phyloP scores from a whole-genome alignment of 2,888 invertebrate species.

The Mimachlamys varia region DNA sequence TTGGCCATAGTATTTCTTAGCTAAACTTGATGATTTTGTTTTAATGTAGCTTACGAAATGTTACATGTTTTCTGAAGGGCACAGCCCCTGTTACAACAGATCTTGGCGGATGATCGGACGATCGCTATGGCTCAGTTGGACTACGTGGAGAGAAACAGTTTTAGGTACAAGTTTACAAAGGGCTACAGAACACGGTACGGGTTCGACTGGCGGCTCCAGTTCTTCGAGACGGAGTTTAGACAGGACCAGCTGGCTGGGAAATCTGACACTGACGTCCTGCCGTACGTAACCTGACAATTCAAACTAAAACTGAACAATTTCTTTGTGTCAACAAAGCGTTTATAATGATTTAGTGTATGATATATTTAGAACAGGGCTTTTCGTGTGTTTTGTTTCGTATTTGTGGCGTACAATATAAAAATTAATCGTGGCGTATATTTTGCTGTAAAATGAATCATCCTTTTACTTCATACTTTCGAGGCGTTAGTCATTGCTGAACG shows the following conservation, averaged over 20 bases:
- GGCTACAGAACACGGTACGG: conserved; percentile 68
- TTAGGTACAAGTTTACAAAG: conserved; percentile 58
- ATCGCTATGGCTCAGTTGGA: conserved; percentile 72
- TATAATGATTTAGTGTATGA: too few species aligned
- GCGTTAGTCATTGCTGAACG: too few species aligned
- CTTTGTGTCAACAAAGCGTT: too few species aligned
- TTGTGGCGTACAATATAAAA: too few species aligned
- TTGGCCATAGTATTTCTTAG: neutral
- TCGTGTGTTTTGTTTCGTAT: too few species aligned
- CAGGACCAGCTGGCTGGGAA: conserved; percentile 61
- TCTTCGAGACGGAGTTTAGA: conserved; percentile 72
- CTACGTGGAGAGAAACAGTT: conserved; percentile 64
- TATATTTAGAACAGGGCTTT: too few species aligned
- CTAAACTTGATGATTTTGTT: too few species aligned
- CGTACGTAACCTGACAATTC: conserved; percentile 58
- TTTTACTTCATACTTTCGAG: too few species aligned
- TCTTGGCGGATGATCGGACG: conserved; percentile 65
- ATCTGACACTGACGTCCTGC: conserved; percentile 64
- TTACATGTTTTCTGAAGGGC: conserved; percentile 59
- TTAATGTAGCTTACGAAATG: too few species aligned
- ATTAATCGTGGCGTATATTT: too few species aligned
- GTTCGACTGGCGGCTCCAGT: conserved; percentile 71
- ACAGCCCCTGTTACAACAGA: conserved; percentile 67
- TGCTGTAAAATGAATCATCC: too few species aligned
- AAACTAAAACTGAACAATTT: too few species aligned